Evolutionary conservation across 2,797 vertebrate species (phyloP).

Genomic region (Sylvilagus floridanus): DNA sequence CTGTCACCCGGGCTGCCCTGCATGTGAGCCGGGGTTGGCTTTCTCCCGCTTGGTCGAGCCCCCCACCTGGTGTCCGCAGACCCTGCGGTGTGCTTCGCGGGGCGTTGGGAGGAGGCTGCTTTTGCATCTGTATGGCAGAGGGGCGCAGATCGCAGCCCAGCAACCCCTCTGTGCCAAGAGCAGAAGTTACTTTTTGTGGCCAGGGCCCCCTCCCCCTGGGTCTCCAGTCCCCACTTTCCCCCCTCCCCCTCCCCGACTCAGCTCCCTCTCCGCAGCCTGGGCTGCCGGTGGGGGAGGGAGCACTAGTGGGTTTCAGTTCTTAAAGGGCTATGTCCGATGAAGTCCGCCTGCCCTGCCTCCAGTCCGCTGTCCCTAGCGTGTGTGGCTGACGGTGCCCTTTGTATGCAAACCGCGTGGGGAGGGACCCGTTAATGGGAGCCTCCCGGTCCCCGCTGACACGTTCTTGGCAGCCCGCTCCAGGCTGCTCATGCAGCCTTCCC

Average conservation of each 20-base stretch:
- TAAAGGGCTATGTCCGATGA: slow-evolving; percentile 59
- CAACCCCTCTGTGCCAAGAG: not conserved
- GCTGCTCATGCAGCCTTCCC: slow-evolving; percentile 84
- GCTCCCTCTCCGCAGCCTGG: not conserved
- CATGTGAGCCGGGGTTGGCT: not conserved
- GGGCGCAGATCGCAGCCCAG: not conserved
- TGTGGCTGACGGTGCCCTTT: slow-evolving; percentile 69
- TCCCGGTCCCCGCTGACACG: slow-evolving; percentile 70
- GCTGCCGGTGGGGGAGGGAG: slow-evolving; percentile 40
- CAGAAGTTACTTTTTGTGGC: slow-evolving; percentile 76
- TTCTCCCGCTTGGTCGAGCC: not conserved
- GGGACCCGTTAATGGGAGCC: slow-evolving; percentile 58
- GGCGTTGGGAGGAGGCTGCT: not conserved
- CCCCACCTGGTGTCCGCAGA: not conserved
- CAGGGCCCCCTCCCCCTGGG: not conserved
- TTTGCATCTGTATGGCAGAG: not conserved
- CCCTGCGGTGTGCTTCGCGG: not conserved
- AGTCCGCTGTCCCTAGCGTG: not conserved
- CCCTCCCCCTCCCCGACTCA: not conserved
- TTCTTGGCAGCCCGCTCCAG: slow-evolving; percentile 79
- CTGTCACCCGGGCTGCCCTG: not conserved
- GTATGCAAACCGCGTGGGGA: slow-evolving; percentile 66
- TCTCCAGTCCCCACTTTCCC: not conserved
- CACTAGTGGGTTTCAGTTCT: slow-evolving; percentile 30
- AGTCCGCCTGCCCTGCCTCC: not conserved